Conservation (phyloP, 1,140 invertebrate genomes). For the Dreissena polymorpha region DNA sequence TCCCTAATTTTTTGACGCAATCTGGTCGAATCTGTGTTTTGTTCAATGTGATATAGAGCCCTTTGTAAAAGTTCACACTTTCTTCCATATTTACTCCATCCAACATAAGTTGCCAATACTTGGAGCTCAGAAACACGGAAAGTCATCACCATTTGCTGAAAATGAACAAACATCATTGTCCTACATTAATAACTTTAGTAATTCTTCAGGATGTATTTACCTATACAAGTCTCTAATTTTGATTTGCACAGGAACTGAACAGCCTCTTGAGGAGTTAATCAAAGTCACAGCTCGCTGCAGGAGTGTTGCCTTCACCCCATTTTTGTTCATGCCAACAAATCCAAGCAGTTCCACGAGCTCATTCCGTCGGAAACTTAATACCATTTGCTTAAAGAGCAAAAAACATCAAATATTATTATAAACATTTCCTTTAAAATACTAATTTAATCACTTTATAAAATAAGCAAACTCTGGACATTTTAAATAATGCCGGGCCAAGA, state of each 20-base stretch:
- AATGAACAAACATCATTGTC: slow-evolving; percentile 54
- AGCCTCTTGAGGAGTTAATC: slow-evolving; percentile 52
- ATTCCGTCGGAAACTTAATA: slow-evolving; percentile 54
- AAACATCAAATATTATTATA: neutral
- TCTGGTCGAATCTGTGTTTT: slow-evolving; percentile 84
- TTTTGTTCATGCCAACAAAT: slow-evolving; percentile 57
- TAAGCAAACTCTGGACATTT: neutral
- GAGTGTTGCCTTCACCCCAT: slow-evolving; percentile 53
- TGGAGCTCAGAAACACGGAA: slow-evolving; percentile 93
- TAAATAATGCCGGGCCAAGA: neutral
- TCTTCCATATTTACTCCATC: slow-evolving; percentile 91
- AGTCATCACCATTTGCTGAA: slow-evolving; percentile 87
- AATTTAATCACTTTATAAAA: neutral
- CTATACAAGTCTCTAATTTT: slow-evolving; percentile 57
- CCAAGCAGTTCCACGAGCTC: slow-evolving; percentile 53
- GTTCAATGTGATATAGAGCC: slow-evolving; percentile 87
- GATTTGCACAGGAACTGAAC: slow-evolving; percentile 55
- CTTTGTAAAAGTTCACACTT: slow-evolving; percentile 92
- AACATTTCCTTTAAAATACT: neutral
- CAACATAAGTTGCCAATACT: slow-evolving; percentile 90
- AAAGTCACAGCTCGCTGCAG: slow-evolving; percentile 51
- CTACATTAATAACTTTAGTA: slow-evolving; percentile 4
- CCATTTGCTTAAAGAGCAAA: slow-evolving; percentile 54
- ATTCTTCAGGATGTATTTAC: slow-evolving; percentile 44
- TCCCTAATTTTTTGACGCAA: slow-evolving; percentile 90